Evolutionary conservation across 2,113 vertebrate genomes (phyloP).

Genomic region (Nycticebus coucang): DNA sequence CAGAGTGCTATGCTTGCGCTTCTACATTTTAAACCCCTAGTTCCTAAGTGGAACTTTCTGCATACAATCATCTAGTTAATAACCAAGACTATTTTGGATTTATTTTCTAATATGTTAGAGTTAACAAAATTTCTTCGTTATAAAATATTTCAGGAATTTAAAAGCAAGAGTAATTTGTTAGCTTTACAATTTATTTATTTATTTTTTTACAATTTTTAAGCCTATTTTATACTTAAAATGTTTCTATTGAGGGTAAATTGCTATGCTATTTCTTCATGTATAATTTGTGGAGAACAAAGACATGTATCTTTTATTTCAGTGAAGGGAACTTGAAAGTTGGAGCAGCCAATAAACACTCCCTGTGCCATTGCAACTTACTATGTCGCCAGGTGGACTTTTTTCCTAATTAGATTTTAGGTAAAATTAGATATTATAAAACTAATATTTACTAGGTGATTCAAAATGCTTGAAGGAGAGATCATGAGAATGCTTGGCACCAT

Average conservation of each 20-base stretch:
- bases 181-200: not conserved
- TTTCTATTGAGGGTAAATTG: not conserved
- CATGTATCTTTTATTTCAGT: not conserved
- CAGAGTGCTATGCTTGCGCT: not conserved
- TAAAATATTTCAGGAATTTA: not conserved
- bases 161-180: not conserved
- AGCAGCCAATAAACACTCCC: not conserved
- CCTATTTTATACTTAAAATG: not conserved
- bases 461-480: not conserved
- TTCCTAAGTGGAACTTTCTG: not conserved
- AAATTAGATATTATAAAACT: not conserved
- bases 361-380: not conserved
- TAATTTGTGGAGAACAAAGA: not conserved
- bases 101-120: not conserved
- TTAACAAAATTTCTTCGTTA: not conserved
- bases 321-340: not conserved
- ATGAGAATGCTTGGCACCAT: not conserved
- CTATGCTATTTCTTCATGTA: not conserved
- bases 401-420: not conserved
- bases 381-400: not conserved
- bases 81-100: not conserved
- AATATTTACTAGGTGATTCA: not conserved
- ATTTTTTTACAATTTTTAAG: not conserved
- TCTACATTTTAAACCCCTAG: not conserved
- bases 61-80: not conserved